Conservation (phyloP, 1,140 invertebrate species). For the Drosophila sproati region DNA sequence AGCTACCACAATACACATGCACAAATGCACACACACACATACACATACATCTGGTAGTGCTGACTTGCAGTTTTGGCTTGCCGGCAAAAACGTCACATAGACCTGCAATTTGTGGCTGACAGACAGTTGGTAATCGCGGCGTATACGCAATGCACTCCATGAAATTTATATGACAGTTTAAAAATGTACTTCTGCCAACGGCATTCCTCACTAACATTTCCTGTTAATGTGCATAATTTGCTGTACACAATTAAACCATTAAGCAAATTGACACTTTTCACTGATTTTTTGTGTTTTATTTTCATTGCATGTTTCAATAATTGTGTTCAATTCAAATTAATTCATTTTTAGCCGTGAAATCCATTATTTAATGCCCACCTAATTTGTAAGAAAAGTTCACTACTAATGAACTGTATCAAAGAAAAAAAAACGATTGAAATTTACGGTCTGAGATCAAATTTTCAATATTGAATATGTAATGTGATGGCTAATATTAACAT, state of each 20-base stretch:
- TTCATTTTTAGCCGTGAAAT: no score
- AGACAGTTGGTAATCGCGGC: constrained; percentile 20
- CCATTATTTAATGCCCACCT: no score
- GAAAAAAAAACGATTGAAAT: no score
- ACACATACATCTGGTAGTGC: no score
- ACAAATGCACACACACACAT: constrained; percentile 19
- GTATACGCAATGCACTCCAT: constrained; percentile 52
- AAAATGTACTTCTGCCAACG: no score
- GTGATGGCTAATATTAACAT: no score
- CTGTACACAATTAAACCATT: neutral
- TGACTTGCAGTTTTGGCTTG: no score
- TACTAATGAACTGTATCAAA: no score
- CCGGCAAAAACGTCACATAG: constrained; percentile 1
- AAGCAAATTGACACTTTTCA: neutral
- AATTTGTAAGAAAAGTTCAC: neutral
- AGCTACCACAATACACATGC: neutral
- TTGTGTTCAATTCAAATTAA: neutral
- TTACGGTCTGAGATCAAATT: no score
- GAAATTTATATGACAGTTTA: constrained; percentile 7
- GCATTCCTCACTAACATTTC: no score
- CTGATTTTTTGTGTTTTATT: neutral
- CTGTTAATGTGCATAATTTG: no score
- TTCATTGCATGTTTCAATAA: neutral
- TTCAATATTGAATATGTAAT: no score
- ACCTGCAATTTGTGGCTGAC: neutral